These are phyloP conservation scores for Odobenus rosmarus DNA, from an alignment of 2,113 vertebrate species.

Conservation along the genomic window DNA sequence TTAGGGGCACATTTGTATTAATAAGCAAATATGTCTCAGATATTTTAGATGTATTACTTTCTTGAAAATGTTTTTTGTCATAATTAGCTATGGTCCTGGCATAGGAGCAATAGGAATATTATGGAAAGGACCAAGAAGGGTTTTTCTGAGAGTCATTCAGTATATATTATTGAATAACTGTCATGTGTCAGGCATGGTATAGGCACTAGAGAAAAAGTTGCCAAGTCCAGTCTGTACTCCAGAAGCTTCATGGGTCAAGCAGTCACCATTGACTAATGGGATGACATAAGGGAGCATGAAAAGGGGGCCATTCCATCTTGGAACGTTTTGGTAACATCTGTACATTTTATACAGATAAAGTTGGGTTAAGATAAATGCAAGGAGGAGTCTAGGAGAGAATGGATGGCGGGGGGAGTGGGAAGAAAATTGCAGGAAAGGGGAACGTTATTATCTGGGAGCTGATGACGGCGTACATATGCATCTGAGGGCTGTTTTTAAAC, in stretches of 20 bases:
- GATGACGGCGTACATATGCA: background rate
- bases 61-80: background rate
- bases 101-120: background rate
- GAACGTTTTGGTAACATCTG: background rate
- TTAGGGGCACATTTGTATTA: background rate
- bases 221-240: background rate
- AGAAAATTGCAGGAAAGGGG: constrained; percentile 40
- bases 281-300: background rate
- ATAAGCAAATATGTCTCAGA: background rate
- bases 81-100: background rate
- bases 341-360: constrained; percentile 10
- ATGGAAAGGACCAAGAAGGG: background rate
- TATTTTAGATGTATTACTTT: background rate
- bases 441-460: background rate
- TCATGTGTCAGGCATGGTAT: background rate
- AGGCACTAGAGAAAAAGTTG: background rate
- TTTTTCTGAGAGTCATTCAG: background rate
- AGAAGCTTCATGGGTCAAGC: background rate
- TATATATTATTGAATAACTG: background rate
- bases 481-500: constrained; percentile 69
- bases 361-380: constrained; percentile 47
- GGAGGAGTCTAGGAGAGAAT: constrained; percentile 7
- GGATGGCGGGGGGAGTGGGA: background rate
- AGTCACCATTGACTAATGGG: background rate
- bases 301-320: background rate